Evolutionary conservation across 1,140 invertebrate species (phyloP), one percentile per base, ranked within the genome.

Genomic region (Neomicropteryx cornuta): DNA sequence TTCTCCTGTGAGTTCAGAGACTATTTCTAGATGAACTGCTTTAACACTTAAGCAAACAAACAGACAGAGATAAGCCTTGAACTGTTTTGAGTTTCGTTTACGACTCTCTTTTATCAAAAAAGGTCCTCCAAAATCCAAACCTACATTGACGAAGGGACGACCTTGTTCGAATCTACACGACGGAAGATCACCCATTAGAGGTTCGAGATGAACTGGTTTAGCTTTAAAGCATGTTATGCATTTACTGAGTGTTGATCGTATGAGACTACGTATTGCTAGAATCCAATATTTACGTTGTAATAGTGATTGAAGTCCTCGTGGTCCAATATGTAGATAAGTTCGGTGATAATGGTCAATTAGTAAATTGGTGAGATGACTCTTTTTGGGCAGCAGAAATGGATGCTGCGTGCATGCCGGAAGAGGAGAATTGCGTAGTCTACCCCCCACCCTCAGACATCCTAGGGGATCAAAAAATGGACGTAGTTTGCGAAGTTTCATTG

Each of bases 381-480:
- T 42, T 31, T 45, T 47, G 22, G 48, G 45, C 10, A 47, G 18
- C 11, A 50, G 22, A 11, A 45, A 11, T 2, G 48, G 48, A 40
- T 50, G 39, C 33, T 45, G 45, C 3, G n/a, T 14, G 30, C 38
- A 21, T 31, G 35, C 43, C 2, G 41, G 30, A 14, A 50, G 17
- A 14, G 24, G 24, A 2, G 48, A 27, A 18, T 42, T 18, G 13
- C 29, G 39, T 2, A 50, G 16, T 18, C 48, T 39, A 42, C 48
- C 48, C 43, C 45, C 45, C 41, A 50, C 48, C 40, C 45, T 47
- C 32, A 49, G 42, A 31, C 45, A 41, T 31, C 33, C 38, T 17
- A 16, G 11, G 16, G 14, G 2, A 33, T 44, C 45, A 4, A 47
- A n/a, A 23, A 41, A 47, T 2, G 45, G 45, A 5, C 20, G 18